Percentiles rank a stretch among this genome's conserved stretches.
These are phyloP conservation scores for Oostethus manadensis DNA, from an alignment of 2,113 vertebrate species.

Conservation along the genomic window DNA sequence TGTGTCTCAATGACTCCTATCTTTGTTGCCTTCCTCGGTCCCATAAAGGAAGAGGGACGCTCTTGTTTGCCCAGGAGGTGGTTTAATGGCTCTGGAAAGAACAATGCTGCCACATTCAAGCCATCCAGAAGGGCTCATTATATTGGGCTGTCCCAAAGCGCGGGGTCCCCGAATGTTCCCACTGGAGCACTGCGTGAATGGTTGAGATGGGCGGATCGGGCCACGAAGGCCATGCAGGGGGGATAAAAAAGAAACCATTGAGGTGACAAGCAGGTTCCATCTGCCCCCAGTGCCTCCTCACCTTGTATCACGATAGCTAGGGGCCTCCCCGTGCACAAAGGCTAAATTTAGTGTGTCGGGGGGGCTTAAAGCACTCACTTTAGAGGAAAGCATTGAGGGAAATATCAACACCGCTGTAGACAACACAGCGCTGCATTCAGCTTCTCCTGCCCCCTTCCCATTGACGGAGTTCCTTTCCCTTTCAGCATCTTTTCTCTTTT, in stretches of 20 bases:
- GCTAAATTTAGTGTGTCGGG: slow-evolving; percentile 78
- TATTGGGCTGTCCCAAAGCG: slow-evolving; percentile 80
- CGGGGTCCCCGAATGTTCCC: slow-evolving; percentile 83
- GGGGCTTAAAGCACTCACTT: slow-evolving; percentile 78
- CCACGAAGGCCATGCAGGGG: slow-evolving; percentile 57
- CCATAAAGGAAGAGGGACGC: slow-evolving; percentile 91
- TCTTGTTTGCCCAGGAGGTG: slow-evolving; percentile 96
- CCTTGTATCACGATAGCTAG: slow-evolving; percentile 85
- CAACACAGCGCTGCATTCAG: slow-evolving; percentile 78
- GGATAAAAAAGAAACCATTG: slow-evolving; percentile 81
- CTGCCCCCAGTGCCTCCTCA: slow-evolving; percentile 87
- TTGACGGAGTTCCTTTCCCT: slow-evolving; percentile 76
- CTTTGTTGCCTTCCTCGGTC: slow-evolving; percentile 82
- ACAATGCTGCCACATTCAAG: slow-evolving; percentile 93
- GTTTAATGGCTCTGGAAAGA: slow-evolving; percentile 85
- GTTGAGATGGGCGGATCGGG: slow-evolving; percentile 75
- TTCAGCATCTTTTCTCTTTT: slow-evolving; percentile 74
- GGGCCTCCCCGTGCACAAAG: slow-evolving; percentile 80
- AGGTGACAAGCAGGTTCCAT: slow-evolving; percentile 92
- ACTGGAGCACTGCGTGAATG: slow-evolving; percentile 84
- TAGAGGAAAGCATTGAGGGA: slow-evolving; percentile 75
- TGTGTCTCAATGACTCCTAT: slow-evolving; percentile 86
- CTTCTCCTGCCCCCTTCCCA: slow-evolving; percentile 70
- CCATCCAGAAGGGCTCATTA: slow-evolving; percentile 84
- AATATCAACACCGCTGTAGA: slow-evolving; percentile 74